phyloP scores from a whole-genome alignment of 2,888 invertebrate genomes.

The Xestia c-nigrum region DNA sequence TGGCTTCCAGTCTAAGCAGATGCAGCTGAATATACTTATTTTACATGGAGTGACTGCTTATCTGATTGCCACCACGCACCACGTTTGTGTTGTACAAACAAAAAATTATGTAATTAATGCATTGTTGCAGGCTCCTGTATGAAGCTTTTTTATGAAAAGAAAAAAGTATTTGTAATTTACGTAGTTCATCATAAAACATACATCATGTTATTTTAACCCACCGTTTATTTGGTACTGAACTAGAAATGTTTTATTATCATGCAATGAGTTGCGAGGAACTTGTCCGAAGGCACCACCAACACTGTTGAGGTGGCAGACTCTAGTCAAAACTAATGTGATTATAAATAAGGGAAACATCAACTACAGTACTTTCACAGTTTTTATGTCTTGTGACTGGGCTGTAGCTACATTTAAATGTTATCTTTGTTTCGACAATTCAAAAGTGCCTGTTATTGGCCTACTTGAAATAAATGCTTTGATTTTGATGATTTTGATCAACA shows the following conservation, averaged over 20 bases:
- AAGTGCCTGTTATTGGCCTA: too few species aligned
- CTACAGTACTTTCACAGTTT: too few species aligned
- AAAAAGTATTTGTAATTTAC: not conserved
- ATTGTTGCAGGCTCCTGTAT: not conserved
- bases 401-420: too few species aligned
- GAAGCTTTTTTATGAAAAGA: not conserved
- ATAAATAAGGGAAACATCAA: too few species aligned
- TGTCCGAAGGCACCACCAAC: too few species aligned
- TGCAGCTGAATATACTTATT: not conserved
- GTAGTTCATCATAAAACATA: not conserved
- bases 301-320: too few species aligned
- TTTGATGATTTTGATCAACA: too few species aligned
- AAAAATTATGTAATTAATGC: not conserved
- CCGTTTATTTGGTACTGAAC: not conserved
- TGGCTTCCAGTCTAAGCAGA: not conserved
- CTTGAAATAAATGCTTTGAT: too few species aligned
- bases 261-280: too few species aligned
- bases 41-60: not conserved
- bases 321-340: too few species aligned
- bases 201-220: not conserved
- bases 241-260: slow-evolving; percentile 18
- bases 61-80: not conserved
- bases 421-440: too few species aligned
- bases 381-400: too few species aligned
- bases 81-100: not conserved